Base-by-base conservation (phyloP, 37 sponge, comb jelly and placozoan species). In the Hexactinellida sp. region DNA sequence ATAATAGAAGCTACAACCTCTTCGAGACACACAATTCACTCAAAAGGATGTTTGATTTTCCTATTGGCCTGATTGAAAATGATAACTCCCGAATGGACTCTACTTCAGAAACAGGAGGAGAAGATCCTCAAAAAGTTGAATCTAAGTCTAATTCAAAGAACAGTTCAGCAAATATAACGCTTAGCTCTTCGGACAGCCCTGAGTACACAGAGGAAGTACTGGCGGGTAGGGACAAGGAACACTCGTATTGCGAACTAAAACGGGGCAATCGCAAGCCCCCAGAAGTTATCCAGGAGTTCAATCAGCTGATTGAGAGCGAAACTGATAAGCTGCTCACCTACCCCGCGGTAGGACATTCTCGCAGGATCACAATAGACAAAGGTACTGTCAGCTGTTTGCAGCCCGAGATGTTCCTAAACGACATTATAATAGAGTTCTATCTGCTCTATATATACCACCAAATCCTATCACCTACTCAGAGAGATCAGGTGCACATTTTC, bases 401-500 rank as follows among this genome's bases (percentile, higher is more conserved):
- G 13, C 76, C 76, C 5, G 76, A 63, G 34, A 63, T 63, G 21
- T 63, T 63, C 76, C 13, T 63, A 23, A 63, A 63, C 34, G 76
- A 63, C 76, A 63, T 23, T 5, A 63, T 63, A 10, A 63, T 63
- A 10, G 76, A 63, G 13, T 63, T 63, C 76, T 63, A 63, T n/a
- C 76, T 63, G 5, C 76, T 25, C 76, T 63, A 63, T 63, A 63
- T 63, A 10, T n/a, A 63, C 28, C 76, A 63, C 76, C 32, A 63
- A n/a, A 7, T 63, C 21, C 34, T 63, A 23, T n/a, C 21, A 23
- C 76, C 25, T 3, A 63, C 3, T 7, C 76, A 63, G 76, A 63
- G 30, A 63, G 76, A 63, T 3, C 76, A 63, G 13, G 76, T 63
- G 34, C 76, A 63, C 76, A 63, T 63, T 63, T 63, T 63, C 76